phyloP scores from a whole-genome alignment of 1,140 invertebrate species.

The Drosophila nikananu region DNA sequence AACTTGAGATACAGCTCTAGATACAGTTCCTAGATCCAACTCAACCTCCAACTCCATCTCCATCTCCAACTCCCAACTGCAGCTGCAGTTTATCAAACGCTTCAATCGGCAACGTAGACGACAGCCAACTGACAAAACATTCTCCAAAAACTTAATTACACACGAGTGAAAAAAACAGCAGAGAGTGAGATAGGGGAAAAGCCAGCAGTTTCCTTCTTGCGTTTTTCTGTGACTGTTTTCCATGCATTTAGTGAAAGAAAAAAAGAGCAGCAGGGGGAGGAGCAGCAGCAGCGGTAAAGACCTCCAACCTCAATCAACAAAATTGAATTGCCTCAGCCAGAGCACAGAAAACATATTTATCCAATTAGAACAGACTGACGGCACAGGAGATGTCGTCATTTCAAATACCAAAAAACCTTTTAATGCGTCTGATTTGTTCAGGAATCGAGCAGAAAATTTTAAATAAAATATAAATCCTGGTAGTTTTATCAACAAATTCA shows the following conservation, averaged over 20 bases:
- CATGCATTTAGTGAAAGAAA: slow-evolving; percentile 1
- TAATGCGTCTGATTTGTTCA: neutral
- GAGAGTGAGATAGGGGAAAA: neutral
- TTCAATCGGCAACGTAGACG: slow-evolving; percentile 29
- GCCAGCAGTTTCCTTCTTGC: slow-evolving; percentile 15
- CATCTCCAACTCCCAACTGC: slow-evolving; percentile 1
- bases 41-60: neutral
- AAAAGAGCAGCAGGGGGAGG: neutral
- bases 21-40: neutral
- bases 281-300: neutral
- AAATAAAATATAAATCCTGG: neutral
- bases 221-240: slow-evolving; percentile 19
- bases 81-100: slow-evolving; percentile 47
- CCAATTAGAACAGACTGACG: slow-evolving; percentile 21
- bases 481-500: neutral
- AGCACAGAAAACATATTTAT: slow-evolving; percentile 36
- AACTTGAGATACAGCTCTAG: neutral
- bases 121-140: slow-evolving; percentile 48
- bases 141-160: slow-evolving; percentile 38
- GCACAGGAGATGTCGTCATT: neutral
- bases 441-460: neutral
- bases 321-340: slow-evolving; percentile 30
- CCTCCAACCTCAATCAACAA: slow-evolving; percentile 33
- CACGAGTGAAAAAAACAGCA: slow-evolving; percentile 4
- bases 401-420: neutral